These are phyloP conservation scores for Orientallactaga sibirica DNA, from an alignment of 2,797 vertebrate species.

Conservation along the genomic window DNA sequence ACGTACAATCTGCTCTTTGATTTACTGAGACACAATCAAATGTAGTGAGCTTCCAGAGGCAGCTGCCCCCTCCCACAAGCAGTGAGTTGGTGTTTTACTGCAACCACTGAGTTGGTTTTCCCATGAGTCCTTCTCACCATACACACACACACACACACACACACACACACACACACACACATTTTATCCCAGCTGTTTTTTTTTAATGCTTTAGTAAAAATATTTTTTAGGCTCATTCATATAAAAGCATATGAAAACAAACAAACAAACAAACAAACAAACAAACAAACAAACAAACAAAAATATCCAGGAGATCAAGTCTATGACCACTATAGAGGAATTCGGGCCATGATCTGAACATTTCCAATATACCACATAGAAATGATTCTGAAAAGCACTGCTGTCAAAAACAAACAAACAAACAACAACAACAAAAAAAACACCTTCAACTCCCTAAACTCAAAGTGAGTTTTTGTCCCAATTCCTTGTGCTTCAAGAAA, in stretches of 20 bases:
- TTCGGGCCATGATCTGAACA: conserved; percentile 39
- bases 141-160: no score
- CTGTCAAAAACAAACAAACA: neutral
- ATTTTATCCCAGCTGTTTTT: neutral
- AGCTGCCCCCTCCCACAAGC: neutral
- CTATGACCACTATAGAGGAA: neutral
- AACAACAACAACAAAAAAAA: neutral
- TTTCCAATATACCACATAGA: neutral
- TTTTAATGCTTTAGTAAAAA: neutral
- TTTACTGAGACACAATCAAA: conserved; percentile 44
- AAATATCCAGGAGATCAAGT: neutral
- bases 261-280: neutral
- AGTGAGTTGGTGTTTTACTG: neutral
- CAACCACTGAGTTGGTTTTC: neutral
- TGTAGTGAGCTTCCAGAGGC: neutral
- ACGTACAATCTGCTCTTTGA: conserved; percentile 23
- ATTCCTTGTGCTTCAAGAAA: conserved; percentile 64
- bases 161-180: no score
- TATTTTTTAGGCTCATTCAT: neutral
- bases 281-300: no score
- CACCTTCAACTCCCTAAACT: conserved; percentile 9
- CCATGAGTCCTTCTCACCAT: fast-evolving
- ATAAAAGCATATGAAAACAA: neutral
- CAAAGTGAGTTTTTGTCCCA: conserved; percentile 71
- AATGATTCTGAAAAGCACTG: conserved; percentile 12